Evolutionary conservation across 2,113 vertebrate species (phyloP).

Genomic region (Gobio gobio): DNA sequence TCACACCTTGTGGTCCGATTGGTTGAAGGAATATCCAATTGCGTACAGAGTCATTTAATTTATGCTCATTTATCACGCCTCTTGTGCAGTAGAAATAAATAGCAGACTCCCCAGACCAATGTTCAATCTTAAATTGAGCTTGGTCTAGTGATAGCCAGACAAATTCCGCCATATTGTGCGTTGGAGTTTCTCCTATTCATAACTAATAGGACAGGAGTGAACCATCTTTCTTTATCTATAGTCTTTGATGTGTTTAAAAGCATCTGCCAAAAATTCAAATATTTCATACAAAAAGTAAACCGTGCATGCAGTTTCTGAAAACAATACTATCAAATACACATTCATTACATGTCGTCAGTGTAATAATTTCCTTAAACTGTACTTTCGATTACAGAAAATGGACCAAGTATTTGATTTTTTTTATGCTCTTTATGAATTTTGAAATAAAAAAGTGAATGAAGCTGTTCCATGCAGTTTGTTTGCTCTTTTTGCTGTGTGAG

Average conservation of each 20-base stretch:
- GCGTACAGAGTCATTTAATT: too few relatives aligned
- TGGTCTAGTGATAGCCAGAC: too few relatives aligned
- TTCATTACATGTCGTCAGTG: not conserved
- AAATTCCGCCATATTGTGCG: too few relatives aligned
- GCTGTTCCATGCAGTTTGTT: not conserved
- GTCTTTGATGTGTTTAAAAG: not conserved
- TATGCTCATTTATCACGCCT: too few relatives aligned
- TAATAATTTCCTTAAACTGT: not conserved
- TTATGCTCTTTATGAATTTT: not conserved
- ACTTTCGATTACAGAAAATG: not conserved
- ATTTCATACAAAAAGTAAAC: not conserved
- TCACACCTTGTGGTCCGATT: too few relatives aligned
- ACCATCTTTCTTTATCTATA: too few relatives aligned
- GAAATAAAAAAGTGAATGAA: constrained; percentile 7
- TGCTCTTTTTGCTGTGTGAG: not conserved
- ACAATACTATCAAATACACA: not conserved
- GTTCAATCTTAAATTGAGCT: too few relatives aligned
- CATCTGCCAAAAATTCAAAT: not conserved
- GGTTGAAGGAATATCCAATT: too few relatives aligned
- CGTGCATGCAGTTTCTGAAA: not conserved
- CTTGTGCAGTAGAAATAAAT: too few relatives aligned
- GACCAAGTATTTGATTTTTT: not conserved
- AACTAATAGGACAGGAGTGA: too few relatives aligned
- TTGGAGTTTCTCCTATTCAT: too few relatives aligned
- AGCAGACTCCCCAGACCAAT: too few relatives aligned